Evolutionary conservation across 2,797 vertebrate species (phyloP), one percentile per base, ranked within the genome.

Genomic region (Parotocinclus haroldoi): DNA sequence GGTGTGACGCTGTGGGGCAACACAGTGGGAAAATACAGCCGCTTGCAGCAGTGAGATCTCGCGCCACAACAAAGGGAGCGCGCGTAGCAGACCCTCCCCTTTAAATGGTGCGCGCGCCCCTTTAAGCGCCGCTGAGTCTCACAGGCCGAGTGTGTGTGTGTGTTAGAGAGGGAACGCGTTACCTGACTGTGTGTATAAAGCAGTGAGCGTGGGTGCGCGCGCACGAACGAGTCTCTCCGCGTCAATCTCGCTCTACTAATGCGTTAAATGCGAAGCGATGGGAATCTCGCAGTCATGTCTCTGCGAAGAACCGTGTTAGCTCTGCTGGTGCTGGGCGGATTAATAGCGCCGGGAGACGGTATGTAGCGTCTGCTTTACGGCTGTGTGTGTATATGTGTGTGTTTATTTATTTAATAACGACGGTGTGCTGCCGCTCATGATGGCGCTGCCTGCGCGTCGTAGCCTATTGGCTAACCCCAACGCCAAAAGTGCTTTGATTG

Each of bases 211-310:
- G 17, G 1, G 51, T 19, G 51, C 3, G 49, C 9, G 49, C 1
- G n/a, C 7, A 14, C 2, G 49, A 4, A n/a, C 7, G n/a, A 88
- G 87, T 87, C 84, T 85, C 83, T 60, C 80, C 80, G 81, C 80
- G 79, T 86, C 82, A 70, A 60, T 67, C 85, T 84, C 83, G 78
- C 78, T 71, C 79, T 83, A 75, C 77, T 77, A 76, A 82, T 83
- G 80, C 80, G 60, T 89, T 89, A 81, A 65, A 65, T 77, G 84
- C 76, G 78, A 69, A 82, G 90, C 85, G 80, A 91, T 91, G 91
- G 89, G 83, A 89, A 84, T 85, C 74, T 68, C 27, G 85, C 80
- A 83, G 84, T 77, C 70, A 92, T 92, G 91, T 79, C 85, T 89
- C 16, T 85, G 13, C 87, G 72, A 80, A 77, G 69, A 75, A 75